phyloP scores from a whole-genome alignment of 2,888 invertebrate species.

The Antheraea yamamai region DNA sequence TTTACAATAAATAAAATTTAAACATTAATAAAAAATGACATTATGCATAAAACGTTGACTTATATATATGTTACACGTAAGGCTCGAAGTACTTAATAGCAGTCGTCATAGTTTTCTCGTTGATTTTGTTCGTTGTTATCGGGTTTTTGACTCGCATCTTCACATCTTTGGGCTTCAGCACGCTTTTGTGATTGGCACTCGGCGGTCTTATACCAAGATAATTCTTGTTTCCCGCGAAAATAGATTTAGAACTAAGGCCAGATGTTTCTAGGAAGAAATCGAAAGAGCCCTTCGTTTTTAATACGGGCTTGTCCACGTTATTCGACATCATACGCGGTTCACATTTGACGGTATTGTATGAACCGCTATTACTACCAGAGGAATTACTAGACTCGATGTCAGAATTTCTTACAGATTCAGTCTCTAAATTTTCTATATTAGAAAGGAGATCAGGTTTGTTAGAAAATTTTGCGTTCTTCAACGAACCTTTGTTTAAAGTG shows the following conservation, averaged over 20 bases:
- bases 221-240: slow-evolving; percentile 80
- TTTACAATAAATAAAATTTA: slow-evolving; percentile 73
- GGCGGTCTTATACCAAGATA: slow-evolving; percentile 79
- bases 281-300: slow-evolving; percentile 80
- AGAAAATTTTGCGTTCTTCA: slow-evolving; percentile 75
- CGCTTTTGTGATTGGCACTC: slow-evolving; percentile 87
- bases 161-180: slow-evolving; percentile 89
- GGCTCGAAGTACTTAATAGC: slow-evolving; percentile 82
- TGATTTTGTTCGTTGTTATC: slow-evolving; percentile 82
- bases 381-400: slow-evolving; percentile 85
- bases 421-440: slow-evolving; percentile 81
- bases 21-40: slow-evolving; percentile 55
- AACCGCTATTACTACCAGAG: slow-evolving; percentile 78
- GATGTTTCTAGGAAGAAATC: slow-evolving; percentile 90
- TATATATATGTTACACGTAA: slow-evolving; percentile 62
- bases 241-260: slow-evolving; percentile 90
- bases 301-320: slow-evolving; percentile 50
- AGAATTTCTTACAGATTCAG: slow-evolving; percentile 84
- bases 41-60: slow-evolving; percentile 37
- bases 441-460: slow-evolving; percentile 80
- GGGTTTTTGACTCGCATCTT: slow-evolving; percentile 87
- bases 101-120: slow-evolving; percentile 80
- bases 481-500: slow-evolving; percentile 49
- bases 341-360: slow-evolving; percentile 74
- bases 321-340: slow-evolving; percentile 68